These are phyloP conservation scores for Trichoplusia ni DNA, from an alignment of 1,140 invertebrate genomes.

Conservation along the genomic window DNA sequence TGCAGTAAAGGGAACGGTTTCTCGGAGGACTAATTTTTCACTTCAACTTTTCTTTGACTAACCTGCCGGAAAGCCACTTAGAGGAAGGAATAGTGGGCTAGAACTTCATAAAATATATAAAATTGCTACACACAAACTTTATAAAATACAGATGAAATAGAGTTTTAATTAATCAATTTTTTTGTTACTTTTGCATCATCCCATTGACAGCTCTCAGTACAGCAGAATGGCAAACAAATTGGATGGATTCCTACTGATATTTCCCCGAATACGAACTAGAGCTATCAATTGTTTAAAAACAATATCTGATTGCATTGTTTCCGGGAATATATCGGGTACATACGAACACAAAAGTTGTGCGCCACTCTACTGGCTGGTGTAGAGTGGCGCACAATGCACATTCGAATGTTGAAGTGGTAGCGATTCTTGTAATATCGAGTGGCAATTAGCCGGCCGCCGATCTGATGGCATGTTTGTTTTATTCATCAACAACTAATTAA, in stretches of 20 bases:
- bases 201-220: background rate
- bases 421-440: conserved; percentile 22
- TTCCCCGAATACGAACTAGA: background rate
- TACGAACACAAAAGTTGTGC: conserved; percentile 7
- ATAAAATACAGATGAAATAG: too few species aligned
- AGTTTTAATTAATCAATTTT: too few species aligned
- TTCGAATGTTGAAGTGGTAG: background rate
- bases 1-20: conserved; percentile 42
- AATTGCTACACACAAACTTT: too few species aligned
- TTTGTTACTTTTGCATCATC: background rate
- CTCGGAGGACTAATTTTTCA: conserved; percentile 59
- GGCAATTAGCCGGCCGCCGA: conserved; percentile 11
- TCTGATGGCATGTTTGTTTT: conserved; percentile 13
- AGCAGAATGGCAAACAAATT: conserved; percentile 18
- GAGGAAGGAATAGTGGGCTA: background rate
- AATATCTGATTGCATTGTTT: conserved; percentile 38
- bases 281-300: conserved; percentile 31
- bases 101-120: too few species aligned
- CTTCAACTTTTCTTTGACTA: conserved; percentile 43
- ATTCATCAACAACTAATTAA: conserved; percentile 6
- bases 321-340: background rate
- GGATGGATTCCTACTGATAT: conserved; percentile 1
- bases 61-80: conserved; percentile 2
- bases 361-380: conserved; percentile 11
- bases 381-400: background rate